Evolutionary conservation across 2,888 invertebrate genomes (phyloP), one percentile per base, ranked within the genome.

Genomic region (Sussaba pulchella): DNA sequence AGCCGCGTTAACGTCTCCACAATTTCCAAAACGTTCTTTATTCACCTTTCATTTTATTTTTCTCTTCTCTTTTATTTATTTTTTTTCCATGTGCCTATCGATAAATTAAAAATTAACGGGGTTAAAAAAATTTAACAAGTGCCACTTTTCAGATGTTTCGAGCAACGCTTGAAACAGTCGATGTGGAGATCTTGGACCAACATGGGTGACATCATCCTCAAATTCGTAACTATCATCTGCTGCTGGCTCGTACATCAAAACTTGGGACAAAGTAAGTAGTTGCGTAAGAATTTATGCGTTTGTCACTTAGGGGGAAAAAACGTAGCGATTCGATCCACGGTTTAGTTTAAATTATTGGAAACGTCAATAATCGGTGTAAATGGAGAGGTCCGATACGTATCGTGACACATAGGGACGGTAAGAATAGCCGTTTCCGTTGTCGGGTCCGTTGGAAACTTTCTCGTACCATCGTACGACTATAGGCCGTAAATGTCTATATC

Each of bases 181-280:
- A 89, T 89, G n/a, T n/a, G 89, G 89, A 89, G 90, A 89, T 86
- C 85, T 89, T 86, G 87, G 85, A 87, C 85, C 86, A 88, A 87
- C 87, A 91, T 91, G 91, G 88, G 88, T 84, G 84, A 84, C 85
- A 85, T 87, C 85, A 81, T 88, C 85, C 85, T 85, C 82, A 89
- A 85, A 85, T 85, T 89, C 82, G 81, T 90, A 77, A 82, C 84
- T 43, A 82, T 89, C 61, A 82, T 89, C 72, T 88, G 84, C 72
- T 88, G 84, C 83, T 88, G 85, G 79, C 84, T 85, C 78, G 70
- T 88, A 81, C 87, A 85, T 76, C 81, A 81, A 61, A 77, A 81
- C 66, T 76, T 41, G 17, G 61, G 61, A 71, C 91, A 91, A 83
- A 76, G 91, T 91, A 81, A 88, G 88, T n/a, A n/a, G n/a, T 85